These are phyloP conservation scores for Enteromius fasciolatus DNA, from an alignment of 2,797 vertebrate genomes.

Conservation along the genomic window DNA sequence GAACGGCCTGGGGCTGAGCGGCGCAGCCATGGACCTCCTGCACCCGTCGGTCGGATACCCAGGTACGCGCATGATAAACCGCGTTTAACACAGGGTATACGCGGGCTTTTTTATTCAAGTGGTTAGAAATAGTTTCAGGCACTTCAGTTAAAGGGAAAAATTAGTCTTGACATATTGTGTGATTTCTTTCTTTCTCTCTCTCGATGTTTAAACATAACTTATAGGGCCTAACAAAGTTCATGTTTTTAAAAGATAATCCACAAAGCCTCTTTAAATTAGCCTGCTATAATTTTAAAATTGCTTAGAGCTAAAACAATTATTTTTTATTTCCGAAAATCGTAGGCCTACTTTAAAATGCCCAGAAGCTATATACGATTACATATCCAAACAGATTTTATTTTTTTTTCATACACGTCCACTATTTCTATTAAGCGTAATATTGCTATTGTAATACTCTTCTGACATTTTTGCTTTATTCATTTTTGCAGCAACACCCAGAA, in stretches of 20 bases:
- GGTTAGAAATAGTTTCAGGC: neutral
- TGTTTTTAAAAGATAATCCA: neutral
- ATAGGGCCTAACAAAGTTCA: neutral
- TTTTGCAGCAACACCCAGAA: slow-evolving; percentile 87
- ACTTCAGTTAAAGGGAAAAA: neutral
- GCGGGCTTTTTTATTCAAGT: neutral
- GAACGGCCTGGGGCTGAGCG: slow-evolving; percentile 93
- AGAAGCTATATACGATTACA: neutral
- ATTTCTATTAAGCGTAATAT: neutral
- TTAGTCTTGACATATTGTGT: neutral
- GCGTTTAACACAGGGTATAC: neutral
- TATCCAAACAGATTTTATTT: neutral
- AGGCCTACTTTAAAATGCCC: neutral
- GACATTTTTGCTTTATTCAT: neutral
- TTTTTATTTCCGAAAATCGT: slow-evolving; percentile 14
- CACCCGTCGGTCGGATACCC: slow-evolving; percentile 96
- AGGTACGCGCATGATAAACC: slow-evolving; percentile 69
- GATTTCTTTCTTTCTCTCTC: neutral
- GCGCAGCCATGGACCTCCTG: slow-evolving; percentile 92
- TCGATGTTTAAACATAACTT: neutral
- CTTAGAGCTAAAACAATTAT: neutral
- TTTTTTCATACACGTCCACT: neutral
- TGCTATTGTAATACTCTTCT: slow-evolving; percentile 6
- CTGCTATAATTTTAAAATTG: neutral
- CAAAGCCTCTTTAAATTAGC: slow-evolving; percentile 1